These are phyloP conservation scores for Macaria notata DNA, from an alignment of 2,888 invertebrate species.

Conservation along the genomic window DNA sequence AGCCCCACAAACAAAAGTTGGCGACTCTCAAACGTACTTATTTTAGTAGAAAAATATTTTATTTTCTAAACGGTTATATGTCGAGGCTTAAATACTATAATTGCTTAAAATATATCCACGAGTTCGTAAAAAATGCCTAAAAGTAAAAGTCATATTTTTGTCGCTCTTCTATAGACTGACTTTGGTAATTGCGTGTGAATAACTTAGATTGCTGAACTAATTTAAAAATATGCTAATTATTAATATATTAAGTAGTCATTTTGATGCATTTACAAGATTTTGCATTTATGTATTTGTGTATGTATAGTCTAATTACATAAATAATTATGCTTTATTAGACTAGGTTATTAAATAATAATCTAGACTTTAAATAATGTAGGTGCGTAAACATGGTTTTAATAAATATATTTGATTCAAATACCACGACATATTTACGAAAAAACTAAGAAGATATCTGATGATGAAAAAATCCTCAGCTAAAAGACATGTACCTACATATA, in stretches of 20 bases:
- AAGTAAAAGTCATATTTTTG: too few species aligned
- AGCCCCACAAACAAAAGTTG: too few species aligned
- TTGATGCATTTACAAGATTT: slow-evolving; percentile 56
- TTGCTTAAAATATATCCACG: not conserved
- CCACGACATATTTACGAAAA: too few species aligned
- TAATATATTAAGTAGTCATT: slow-evolving; percentile 30
- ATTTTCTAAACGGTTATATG: too few species aligned
- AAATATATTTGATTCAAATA: too few species aligned
- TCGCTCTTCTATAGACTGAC: not conserved
- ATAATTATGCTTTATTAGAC: not conserved
- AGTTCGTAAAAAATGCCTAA: not conserved
- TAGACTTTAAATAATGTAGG: too few species aligned
- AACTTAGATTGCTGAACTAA: not conserved
- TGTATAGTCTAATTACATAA: not conserved
- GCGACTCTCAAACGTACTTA: too few species aligned
- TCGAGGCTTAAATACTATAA: not conserved
- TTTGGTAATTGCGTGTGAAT: not conserved
- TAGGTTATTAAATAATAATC: not conserved
- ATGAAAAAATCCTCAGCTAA: too few species aligned
- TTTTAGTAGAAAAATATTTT: too few species aligned
- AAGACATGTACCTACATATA: too few species aligned
- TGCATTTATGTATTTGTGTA: slow-evolving; percentile 4
- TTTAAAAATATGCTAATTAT: slow-evolving; percentile 33
- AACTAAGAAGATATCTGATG: too few species aligned
- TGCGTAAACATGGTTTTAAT: too few species aligned